phyloP scores from a whole-genome alignment of 2,888 invertebrate genomes.

The Stegophylla sp. region DNA sequence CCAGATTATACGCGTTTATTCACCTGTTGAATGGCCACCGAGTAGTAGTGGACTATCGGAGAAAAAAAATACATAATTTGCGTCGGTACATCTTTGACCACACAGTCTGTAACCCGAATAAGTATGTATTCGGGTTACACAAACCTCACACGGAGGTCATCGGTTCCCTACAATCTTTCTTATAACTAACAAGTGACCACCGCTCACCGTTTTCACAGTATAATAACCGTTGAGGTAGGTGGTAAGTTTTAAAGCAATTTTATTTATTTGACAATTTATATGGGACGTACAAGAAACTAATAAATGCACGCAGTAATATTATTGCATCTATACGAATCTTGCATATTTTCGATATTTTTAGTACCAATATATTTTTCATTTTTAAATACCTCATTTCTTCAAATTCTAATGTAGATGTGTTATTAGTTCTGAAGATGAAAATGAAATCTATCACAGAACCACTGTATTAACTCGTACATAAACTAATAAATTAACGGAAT shows the following conservation, averaged over 20 bases:
- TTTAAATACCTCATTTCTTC: not conserved
- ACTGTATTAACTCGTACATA: not conserved
- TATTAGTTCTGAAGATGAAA: not conserved
- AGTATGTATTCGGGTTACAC: constrained; percentile 42
- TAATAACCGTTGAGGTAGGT: constrained; percentile 3
- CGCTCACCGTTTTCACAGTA: constrained; percentile 10
- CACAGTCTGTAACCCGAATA: constrained; percentile 40
- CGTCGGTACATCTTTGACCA: constrained; percentile 53
- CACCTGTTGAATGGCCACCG: constrained; percentile 10
- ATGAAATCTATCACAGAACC: not conserved
- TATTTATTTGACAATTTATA: constrained; percentile 33
- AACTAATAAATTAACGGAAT: not conserved
- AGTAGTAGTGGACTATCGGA: not conserved
- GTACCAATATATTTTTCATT: too few species aligned
- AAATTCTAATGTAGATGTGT: not conserved
- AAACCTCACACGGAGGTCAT: constrained; percentile 37
- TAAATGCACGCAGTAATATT: not conserved
- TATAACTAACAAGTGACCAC: constrained; percentile 17
- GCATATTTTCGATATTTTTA: too few species aligned
- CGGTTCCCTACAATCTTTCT: not conserved
- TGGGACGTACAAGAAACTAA: not conserved
- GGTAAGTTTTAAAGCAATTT: constrained; percentile 18
- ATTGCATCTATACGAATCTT: not conserved
- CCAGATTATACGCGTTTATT: constrained; percentile 39
- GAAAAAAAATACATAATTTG: constrained; percentile 43